Percentiles rank a stretch among this genome's conserved stretches.
These are phyloP conservation scores for Zosterops lateralis DNA, from an alignment of 2,113 vertebrate species.

Conservation along the genomic window DNA sequence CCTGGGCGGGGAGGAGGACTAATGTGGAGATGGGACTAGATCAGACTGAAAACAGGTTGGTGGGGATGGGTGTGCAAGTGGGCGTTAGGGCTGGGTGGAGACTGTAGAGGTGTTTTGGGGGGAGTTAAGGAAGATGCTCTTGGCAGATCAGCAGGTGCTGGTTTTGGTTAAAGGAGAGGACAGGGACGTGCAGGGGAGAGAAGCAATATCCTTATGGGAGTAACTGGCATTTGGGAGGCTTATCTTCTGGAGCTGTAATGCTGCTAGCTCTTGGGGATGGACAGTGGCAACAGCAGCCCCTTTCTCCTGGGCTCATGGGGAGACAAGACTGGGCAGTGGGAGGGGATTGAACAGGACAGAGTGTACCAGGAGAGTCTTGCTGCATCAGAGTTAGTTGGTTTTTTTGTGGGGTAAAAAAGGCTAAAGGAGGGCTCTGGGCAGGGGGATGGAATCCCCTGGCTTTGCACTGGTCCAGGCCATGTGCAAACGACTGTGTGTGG, in stretches of 20 bases:
- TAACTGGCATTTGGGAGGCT: not conserved
- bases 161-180: not conserved
- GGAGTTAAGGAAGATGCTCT: not conserved
- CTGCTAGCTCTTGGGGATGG: not conserved
- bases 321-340: not conserved
- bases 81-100: not conserved
- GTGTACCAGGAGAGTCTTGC: not conserved
- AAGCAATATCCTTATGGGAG: not conserved
- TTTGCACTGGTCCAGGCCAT: fast-evolving
- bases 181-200: fast-evolving
- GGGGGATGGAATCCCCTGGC: fast-evolving
- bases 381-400: not conserved
- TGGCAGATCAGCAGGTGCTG: not conserved
- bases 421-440: not conserved
- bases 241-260: not conserved
- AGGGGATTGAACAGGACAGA: not conserved
- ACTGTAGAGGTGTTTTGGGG: not conserved
- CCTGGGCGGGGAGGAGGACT: not conserved
- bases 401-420: not conserved
- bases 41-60: not conserved
- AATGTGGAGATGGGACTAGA: not conserved
- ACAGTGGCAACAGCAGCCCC: not conserved
- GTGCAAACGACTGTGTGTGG: fast-evolving
- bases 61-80: fast-evolving
- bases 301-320: not conserved